Evolutionary conservation across 1,140 invertebrate species (phyloP), one percentile per base, ranked within the genome.

Genomic region (Drosophila kurseongensis): DNA sequence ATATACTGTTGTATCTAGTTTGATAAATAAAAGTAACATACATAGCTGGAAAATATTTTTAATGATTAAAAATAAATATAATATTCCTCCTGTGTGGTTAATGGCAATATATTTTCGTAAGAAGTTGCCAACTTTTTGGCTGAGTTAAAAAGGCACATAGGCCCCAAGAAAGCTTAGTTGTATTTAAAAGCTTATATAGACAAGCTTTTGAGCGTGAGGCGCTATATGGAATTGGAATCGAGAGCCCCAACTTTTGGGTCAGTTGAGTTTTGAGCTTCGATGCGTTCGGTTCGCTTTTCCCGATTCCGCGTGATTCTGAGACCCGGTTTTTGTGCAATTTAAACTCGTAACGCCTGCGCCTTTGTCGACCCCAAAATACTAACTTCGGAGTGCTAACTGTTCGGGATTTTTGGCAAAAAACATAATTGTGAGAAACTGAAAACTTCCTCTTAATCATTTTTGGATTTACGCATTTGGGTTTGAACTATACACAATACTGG

Each of bases 251-350:
- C 27, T 13, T 63, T 61, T 45, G n/a, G 16, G 14, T 67, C 71
- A 91, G 77, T 91, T 72, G 72, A 91, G 80, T 91, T 79, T 89
- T 69, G 62, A 84, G 48, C 83, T 84, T 91, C 74, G 89, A 55
- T 67, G 83, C 66, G 88, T 91, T 67, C 83, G 88, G 89, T 91
- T 89, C 44, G 50, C 42, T 41, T 35, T 57, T 62, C 10, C 58
- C 74, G 54, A 59, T 78, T 35, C 38, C 66, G 73, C 51, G 58
- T 56, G 52, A 57, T 60, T 66, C 45, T 48, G 18, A 52, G 14
- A 75, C 58, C 52, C 71, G 32, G 44, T 63, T 65, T 65, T 50
- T 44, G 60, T 75, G 44, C 58, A 38, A 42, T 38, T 45, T 71
- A 51, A 84, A 60, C 59, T 76, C 67, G 81, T 54, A 85, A 85